Conservation (phyloP, 2,797 vertebrate genomes). For the Hafferia zeledoni region DNA sequence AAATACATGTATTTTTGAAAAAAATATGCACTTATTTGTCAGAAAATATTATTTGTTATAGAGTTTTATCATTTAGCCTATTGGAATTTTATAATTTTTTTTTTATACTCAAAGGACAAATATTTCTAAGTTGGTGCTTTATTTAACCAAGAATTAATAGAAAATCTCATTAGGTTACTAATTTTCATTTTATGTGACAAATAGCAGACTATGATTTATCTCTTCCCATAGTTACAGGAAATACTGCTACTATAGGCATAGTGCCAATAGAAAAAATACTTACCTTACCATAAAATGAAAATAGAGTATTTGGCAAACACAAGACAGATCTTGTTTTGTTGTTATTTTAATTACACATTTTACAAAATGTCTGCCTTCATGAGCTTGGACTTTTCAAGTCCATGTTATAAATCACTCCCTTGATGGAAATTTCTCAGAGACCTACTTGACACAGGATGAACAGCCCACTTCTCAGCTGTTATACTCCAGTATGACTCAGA, state of each 20-base stretch:
- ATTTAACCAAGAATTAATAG: neutral
- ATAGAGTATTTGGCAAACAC: neutral
- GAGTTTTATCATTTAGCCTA: neutral
- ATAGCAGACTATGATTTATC: neutral
- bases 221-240: neutral
- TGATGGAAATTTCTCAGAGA: neutral
- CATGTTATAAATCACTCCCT: neutral
- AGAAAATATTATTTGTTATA: neutral
- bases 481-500: neutral
- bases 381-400: neutral
- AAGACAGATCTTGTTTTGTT: neutral
- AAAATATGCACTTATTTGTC: neutral
- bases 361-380: neutral
- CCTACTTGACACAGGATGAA: neutral
- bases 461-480: neutral
- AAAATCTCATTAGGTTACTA: neutral
- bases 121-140: neutral
- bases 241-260: neutral
- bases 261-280: constrained; percentile 1
- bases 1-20: neutral
- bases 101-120: neutral
- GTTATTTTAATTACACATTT: constrained; percentile 28
- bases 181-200: neutral
- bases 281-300: neutral
- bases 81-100: neutral